A percentile compares a stretch with the other conserved stretches of the same genome.
phyloP scores from a whole-genome alignment of 2,888 invertebrate species.

The Archips xylosteana region DNA sequence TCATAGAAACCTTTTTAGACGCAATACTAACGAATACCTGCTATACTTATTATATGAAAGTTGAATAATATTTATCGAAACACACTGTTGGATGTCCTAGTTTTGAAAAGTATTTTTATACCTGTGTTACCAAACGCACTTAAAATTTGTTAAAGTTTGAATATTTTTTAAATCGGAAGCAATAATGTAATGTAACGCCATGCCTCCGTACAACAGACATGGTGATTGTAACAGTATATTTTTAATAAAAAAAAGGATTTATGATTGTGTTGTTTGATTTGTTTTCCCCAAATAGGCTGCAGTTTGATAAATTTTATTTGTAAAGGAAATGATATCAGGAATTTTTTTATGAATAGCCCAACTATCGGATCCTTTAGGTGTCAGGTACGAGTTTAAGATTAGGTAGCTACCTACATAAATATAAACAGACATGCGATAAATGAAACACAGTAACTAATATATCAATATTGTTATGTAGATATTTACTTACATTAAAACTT shows the following conservation, averaged over 20 bases:
- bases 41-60: conserved; percentile 32
- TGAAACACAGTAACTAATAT: conserved; percentile 53
- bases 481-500: conserved; percentile 73
- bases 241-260: conserved; percentile 37
- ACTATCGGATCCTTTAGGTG: too few species aligned
- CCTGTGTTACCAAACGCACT: conserved; percentile 41
- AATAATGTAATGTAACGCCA: conserved; percentile 35
- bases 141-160: conserved; percentile 40
- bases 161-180: conserved; percentile 39
- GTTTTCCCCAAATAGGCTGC: not conserved
- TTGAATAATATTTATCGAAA: conserved; percentile 39
- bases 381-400: too few species aligned
- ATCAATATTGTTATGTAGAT: conserved; percentile 74
- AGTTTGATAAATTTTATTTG: too few species aligned
- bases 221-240: conserved; percentile 41
- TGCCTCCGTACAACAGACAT: conserved; percentile 14
- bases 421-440: conserved; percentile 38
- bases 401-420: not conserved
- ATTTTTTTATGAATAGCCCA: not conserved
- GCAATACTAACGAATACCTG: conserved; percentile 20
- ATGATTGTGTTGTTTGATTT: conserved; percentile 10
- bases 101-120: conserved; percentile 41
- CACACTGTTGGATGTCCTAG: conserved; percentile 34
- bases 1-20: conserved; percentile 26
- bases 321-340: too few species aligned